Conservation (phyloP, 2,888 invertebrate species). For the Tetranychus truncatus region DNA sequence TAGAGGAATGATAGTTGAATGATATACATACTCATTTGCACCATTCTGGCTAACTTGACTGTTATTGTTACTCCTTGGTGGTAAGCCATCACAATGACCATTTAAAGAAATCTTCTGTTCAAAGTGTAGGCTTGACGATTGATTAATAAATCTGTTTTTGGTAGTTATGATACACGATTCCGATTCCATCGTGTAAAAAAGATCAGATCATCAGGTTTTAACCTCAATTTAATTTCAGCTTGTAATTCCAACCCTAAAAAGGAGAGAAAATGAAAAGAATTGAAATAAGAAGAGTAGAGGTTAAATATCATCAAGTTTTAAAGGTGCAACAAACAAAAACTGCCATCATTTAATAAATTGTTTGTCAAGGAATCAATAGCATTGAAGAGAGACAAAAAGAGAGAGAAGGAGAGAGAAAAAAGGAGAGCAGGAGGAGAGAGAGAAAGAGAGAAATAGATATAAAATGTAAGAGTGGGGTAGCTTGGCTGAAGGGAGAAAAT, state of each 20-base stretch:
- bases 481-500: no score
- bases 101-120: not conserved
- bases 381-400: not conserved
- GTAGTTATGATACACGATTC: not conserved
- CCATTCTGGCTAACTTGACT: not conserved
- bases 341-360: not conserved
- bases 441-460: not conserved
- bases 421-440: slow-evolving; percentile 6
- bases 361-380: not conserved
- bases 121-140: slow-evolving; percentile 1
- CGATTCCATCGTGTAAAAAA: not conserved
- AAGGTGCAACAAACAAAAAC: not conserved
- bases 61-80: not conserved
- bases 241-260: not conserved
- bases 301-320: not conserved
- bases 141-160: slow-evolving; percentile 1
- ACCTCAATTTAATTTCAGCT: not conserved
- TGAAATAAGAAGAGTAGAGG: not conserved
- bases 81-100: not conserved
- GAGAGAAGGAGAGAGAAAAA: not conserved
- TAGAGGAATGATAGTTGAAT: not conserved
- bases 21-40: slow-evolving; percentile 1
- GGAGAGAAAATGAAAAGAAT: not conserved
- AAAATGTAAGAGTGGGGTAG: not conserved
- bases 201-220: not conserved